Evolutionary conservation across 2,888 invertebrate genomes (phyloP).

Genomic region (Watsonalla cultraria): DNA sequence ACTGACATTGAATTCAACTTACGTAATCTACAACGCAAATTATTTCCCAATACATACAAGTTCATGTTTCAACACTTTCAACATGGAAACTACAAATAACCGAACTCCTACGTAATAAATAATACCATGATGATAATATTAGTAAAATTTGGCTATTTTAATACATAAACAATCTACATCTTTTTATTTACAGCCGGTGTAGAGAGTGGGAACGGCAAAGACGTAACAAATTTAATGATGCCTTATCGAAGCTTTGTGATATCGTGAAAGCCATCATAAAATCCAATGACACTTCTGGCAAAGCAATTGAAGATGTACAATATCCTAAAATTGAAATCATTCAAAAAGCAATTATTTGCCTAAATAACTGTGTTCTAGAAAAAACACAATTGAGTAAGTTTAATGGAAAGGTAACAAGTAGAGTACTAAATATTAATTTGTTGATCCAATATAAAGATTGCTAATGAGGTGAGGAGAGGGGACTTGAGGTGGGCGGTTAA

Average conservation of each 20-base stretch:
- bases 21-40: no score
- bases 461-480: no score
- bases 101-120: no score
- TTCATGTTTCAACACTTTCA: no score
- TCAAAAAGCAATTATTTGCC: slow-evolving; percentile 61
- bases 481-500: no score
- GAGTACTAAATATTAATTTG: background rate
- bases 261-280: slow-evolving; percentile 51
- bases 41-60: no score
- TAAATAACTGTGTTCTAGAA: slow-evolving; percentile 50
- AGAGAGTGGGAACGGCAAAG: slow-evolving; percentile 85
- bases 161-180: no score
- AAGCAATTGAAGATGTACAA: slow-evolving; percentile 51
- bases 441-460: no score
- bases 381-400: slow-evolving; percentile 65
- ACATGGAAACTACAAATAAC: no score
- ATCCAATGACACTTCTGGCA: slow-evolving; percentile 32
- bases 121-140: no score
- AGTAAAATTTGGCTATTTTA: no score
- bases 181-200: slow-evolving; percentile 65
- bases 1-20: no score
- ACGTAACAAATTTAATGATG: slow-evolving; percentile 81
- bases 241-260: slow-evolving; percentile 58
- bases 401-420: slow-evolving; percentile 6
- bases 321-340: slow-evolving; percentile 68